A percentile compares a stretch with the other conserved stretches of the same genome.
These are phyloP conservation scores for Taphrorychus bicolor DNA, from an alignment of 2,888 invertebrate genomes.

Conservation along the genomic window DNA sequence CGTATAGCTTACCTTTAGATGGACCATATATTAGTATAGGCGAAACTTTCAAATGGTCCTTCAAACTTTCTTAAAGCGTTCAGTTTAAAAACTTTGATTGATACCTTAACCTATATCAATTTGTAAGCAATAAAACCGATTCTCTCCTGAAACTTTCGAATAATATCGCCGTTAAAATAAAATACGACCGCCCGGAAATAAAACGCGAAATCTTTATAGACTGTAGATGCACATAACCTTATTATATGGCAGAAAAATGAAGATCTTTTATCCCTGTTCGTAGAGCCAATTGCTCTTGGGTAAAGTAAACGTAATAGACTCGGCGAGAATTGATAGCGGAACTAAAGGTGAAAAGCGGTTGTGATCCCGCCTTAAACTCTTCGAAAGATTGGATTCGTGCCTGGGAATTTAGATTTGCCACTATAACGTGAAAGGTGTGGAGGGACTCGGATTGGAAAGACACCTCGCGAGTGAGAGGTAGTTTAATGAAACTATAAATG, in stretches of 20 bases:
- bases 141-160: constrained; percentile 42
- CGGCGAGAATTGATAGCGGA: constrained; percentile 55
- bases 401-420: constrained; percentile 39
- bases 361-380: constrained; percentile 52
- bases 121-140: constrained; percentile 41
- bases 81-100: constrained; percentile 21
- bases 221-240: constrained; percentile 47
- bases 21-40: neutral
- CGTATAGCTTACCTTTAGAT: neutral
- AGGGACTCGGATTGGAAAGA: neutral
- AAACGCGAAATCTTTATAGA: constrained; percentile 46
- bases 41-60: neutral
- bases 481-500: no score
- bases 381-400: constrained; percentile 55
- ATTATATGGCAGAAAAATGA: constrained; percentile 53
- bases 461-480: no score
- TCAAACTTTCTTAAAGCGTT: constrained; percentile 4
- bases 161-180: constrained; percentile 43
- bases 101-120: constrained; percentile 41
- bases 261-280: constrained; percentile 53
- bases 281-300: constrained; percentile 50
- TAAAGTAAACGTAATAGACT: constrained; percentile 55
- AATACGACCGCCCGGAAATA: constrained; percentile 41
- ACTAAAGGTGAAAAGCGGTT: constrained; percentile 56
- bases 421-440: constrained; percentile 31